phyloP scores from a whole-genome alignment of 2,888 invertebrate species.

The Athalia rosae region DNA sequence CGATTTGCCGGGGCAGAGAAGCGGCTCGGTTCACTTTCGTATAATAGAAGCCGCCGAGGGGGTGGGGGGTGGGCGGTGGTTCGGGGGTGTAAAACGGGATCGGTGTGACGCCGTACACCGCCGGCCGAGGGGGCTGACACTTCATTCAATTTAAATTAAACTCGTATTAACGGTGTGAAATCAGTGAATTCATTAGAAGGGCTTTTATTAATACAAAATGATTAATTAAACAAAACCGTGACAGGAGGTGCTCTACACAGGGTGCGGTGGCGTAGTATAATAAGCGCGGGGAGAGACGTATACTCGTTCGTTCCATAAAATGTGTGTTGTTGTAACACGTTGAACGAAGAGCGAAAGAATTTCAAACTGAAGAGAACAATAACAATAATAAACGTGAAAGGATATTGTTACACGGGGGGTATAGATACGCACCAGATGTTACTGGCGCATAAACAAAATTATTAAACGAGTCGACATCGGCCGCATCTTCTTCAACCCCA shows the following conservation, averaged over 20 bases:
- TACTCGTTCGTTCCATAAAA: conserved; percentile 45
- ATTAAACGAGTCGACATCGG: conserved; percentile 66
- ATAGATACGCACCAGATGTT: conserved; percentile 69
- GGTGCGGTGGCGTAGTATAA: conserved; percentile 39
- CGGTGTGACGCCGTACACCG: background rate
- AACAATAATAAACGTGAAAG: conserved; percentile 51
- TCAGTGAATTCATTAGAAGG: conserved; percentile 68
- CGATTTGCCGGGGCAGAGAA: conserved; percentile 48
- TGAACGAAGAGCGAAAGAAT: conserved; percentile 46
- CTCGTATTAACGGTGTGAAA: conserved; percentile 68
- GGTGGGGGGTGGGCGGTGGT: conserved; percentile 14
- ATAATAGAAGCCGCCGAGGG: background rate
- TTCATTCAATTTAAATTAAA: conserved; percentile 70
- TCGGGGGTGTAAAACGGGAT: conserved; percentile 31
- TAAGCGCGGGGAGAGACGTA: conserved; percentile 45
- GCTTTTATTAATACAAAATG: conserved; percentile 71
- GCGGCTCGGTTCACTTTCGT: conserved; percentile 30
- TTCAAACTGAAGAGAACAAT: background rate
- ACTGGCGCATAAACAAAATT: conserved; percentile 67
- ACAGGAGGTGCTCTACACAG: conserved; percentile 37
- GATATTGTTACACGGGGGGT: conserved; percentile 53
- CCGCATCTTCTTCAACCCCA: conserved; percentile 46
- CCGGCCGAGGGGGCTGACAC: conserved; percentile 52
- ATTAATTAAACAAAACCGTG: conserved; percentile 68
- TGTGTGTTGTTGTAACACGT: no score